Base-by-base conservation (phyloP, 2,797 vertebrate genomes). In the Intellagama lesueurii region DNA sequence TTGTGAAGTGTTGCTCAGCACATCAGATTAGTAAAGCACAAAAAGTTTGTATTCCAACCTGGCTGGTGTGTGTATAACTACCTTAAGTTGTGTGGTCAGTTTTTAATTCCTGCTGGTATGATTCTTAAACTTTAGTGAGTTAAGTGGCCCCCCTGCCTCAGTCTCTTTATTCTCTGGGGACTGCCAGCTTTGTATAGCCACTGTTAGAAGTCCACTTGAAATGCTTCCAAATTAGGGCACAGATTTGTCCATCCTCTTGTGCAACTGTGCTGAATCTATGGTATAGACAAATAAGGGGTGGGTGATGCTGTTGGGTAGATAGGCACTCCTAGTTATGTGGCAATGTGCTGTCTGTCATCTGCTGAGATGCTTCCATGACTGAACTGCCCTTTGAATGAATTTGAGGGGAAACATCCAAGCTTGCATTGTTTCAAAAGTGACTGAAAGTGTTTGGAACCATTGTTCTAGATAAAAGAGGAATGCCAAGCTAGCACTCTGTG, bases 401-500 rank as follows among this genome's bases (percentile, higher is more conserved):
- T 64, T 64, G 60, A 64, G 19, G 60, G 19, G 16, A 64, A 17
- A 17, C 60, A 64, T 64, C 60, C 1, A 64, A 64, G 17, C 3
- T 64, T 64, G 19, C 16, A 64, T 64, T 64, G 16, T 64, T 64
- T 64, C 52, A 56, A 12, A 56, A 64, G 2, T 7, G 8, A 26
- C 24, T 72, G n/a, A 89, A 72, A 19, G 24, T 7, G 47, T 69
- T 86, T 64, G 72, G n/a, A 44, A 56, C 32, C 2, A 32, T 56
- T 90, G 44, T 78, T 89, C 91, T 79, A 96, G 96, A 96, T 98
- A 95, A 96, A 91, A 87, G 95, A 93, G 93, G 96, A 92, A 82
- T 99, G 98, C 91, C 92, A 91, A 56, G 97, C 96, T 80, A 97
- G 94, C 30, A 73, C 93, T 11, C 76, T 98, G 87, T 99, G 98